These are phyloP conservation scores for Epinephelus awoara DNA, from an alignment of 2,797 vertebrate species.

Conservation along the genomic window DNA sequence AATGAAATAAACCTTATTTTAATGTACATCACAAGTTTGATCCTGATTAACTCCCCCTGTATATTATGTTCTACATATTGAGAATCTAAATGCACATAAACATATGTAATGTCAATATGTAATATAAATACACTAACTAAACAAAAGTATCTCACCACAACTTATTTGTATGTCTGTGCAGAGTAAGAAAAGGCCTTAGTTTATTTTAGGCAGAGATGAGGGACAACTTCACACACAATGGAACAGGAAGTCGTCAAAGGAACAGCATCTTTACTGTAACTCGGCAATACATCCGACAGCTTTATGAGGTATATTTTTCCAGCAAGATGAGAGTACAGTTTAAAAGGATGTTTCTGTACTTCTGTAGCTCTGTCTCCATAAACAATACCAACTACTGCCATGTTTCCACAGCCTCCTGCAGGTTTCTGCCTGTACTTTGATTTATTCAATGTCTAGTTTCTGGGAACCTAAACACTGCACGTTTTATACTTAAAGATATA, in stretches of 20 bases:
- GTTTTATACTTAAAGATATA: background rate
- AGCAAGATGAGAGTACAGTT: background rate
- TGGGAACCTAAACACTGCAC: constrained; percentile 5
- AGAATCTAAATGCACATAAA: background rate
- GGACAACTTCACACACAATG: constrained; percentile 16
- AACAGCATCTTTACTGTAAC: constrained; percentile 18
- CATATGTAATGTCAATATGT: background rate
- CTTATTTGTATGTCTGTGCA: background rate
- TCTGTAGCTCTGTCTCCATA: background rate
- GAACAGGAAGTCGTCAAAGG: constrained; percentile 23
- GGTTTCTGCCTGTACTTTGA: background rate
- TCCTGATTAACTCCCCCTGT: background rate
- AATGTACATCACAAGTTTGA: background rate
- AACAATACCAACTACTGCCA: constrained; percentile 7
- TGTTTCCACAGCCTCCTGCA: constrained; percentile 1
- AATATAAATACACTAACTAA: background rate
- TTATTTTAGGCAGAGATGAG: constrained; percentile 21
- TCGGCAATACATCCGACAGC: constrained; percentile 9
- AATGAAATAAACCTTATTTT: constrained; percentile 11
- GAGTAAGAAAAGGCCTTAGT: constrained; percentile 9
- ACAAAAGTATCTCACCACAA: background rate
- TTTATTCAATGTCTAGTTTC: background rate
- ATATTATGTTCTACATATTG: background rate
- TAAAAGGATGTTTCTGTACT: constrained; percentile 16
- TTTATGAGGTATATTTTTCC: constrained; percentile 12